Evolutionary conservation across 2,797 vertebrate genomes (phyloP), one percentile per base, ranked within the genome.

Genomic region (Diceros bicornis): DNA sequence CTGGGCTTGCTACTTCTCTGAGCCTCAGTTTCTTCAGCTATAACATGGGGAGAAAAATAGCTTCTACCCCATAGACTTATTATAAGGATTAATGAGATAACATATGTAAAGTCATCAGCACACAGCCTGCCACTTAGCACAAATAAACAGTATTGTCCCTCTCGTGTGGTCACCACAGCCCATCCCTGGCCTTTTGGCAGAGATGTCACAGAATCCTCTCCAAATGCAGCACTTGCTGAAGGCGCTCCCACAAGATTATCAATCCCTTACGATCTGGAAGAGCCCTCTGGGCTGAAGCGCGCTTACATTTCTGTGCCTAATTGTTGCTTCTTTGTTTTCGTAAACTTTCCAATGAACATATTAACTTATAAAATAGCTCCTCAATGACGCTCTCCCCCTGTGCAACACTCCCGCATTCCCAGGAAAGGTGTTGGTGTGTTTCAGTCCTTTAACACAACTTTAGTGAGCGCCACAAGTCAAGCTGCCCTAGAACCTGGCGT

Each of bases 101-200:
- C 0, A 0, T 1, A 0, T 7, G 14, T 2, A 9, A 47, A 4
- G 81, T 7, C 20, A 32, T 1, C 0, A 2, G 41, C 87, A 4
- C 6, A 1, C 3, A 23, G 59, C 50, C 74, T 27, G 78, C 29
- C 81, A 6, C 25, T 17, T 0, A 7, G 62, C 55, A 37, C 10
- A 1, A 4, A 17, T 1, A 11, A n/a, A 13, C 0, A 0, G 37
- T 11, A 10, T 10, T 1, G 12, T 5, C 1, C 7, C 29, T 2
- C 10, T 3, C 11, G 29, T 4, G n/a, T 11, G 9, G 25, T 34
- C 8, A 5, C 0, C 44, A 1, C 7, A 23, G 7, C 7, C 23
- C 21, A 4, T 2, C 25, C 68, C 66, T 6, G 11, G 21, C 50
- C 68, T 23, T 27, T 20, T 8, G 7, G 50, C 18, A 17, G 20